Conservation (phyloP, 2,113 vertebrate genomes). For the Sceloporus undulatus region DNA sequence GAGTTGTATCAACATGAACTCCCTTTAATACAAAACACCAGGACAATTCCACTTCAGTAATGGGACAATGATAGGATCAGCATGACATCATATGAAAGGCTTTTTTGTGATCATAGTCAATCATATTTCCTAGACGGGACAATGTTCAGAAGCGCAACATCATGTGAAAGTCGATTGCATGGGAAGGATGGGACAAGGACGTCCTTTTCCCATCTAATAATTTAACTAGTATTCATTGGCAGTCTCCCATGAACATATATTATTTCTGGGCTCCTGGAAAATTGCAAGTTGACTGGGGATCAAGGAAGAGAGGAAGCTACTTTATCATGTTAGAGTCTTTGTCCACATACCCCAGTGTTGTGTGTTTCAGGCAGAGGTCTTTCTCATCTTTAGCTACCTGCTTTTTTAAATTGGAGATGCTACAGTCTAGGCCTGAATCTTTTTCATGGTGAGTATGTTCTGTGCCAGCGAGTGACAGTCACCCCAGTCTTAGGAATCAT, state of each 20-base stretch:
- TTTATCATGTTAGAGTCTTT: not conserved
- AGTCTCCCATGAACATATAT: not conserved
- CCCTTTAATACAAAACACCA: too few relatives aligned
- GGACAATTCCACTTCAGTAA: too few relatives aligned
- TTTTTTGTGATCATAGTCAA: too few relatives aligned
- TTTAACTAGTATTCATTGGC: too few relatives aligned
- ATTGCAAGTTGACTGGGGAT: slow-evolving; percentile 56
- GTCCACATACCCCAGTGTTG: not conserved
- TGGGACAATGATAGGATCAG: too few relatives aligned
- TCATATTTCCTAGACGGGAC: too few relatives aligned
- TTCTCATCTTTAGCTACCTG: not conserved
- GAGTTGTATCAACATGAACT: too few relatives aligned
- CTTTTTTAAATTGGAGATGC: not conserved
- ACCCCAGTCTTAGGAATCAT: not conserved
- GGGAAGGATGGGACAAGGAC: too few relatives aligned
- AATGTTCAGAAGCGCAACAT: too few relatives aligned
- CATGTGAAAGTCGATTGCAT: too few relatives aligned
- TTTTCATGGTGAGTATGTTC: not conserved
- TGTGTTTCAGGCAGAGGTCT: not conserved
- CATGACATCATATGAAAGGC: too few relatives aligned
- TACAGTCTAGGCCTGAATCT: not conserved
- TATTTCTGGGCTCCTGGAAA: slow-evolving; percentile 60
- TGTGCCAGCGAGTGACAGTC: not conserved
- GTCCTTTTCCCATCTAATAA: too few relatives aligned
- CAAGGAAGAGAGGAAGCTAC: not conserved